These are phyloP conservation scores for Cosmorhoe ocellata DNA, from an alignment of 2,888 invertebrate genomes.

Conservation along the genomic window DNA sequence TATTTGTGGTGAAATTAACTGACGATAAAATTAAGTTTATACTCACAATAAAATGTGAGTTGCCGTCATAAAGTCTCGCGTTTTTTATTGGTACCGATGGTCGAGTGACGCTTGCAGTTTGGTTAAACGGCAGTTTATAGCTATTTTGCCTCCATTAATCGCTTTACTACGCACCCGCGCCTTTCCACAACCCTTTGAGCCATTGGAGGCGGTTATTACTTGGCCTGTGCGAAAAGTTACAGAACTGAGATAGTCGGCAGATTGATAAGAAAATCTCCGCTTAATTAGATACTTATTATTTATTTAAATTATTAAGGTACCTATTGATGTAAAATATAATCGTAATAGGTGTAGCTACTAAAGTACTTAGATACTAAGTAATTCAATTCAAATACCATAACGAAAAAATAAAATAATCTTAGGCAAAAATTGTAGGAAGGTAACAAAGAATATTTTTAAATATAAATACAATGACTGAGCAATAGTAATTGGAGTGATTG, in stretches of 20 bases:
- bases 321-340: too few species aligned
- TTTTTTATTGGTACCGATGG: constrained; percentile 79
- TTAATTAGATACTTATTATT: too few species aligned
- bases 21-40: constrained; percentile 83
- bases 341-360: too few species aligned
- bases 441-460: too few species aligned
- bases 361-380: too few species aligned
- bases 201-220: constrained; percentile 31
- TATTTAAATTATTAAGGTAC: too few species aligned
- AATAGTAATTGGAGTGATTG: neutral
- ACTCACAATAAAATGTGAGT: constrained; percentile 83
- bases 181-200: constrained; percentile 64
- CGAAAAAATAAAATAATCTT: too few species aligned
- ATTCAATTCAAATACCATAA: too few species aligned
- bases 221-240: constrained; percentile 22
- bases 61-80: constrained; percentile 82
- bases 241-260: constrained; percentile 17
- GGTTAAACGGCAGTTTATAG: constrained; percentile 82
- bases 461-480: too few species aligned
- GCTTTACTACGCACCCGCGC: constrained; percentile 79
- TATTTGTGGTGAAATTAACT: constrained; percentile 83
- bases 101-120: constrained; percentile 81
- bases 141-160: constrained; percentile 82
- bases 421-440: too few species aligned
- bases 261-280: neutral